Evolutionary conservation across 1,140 invertebrate species (phyloP), one percentile per base, ranked within the genome.

Genomic region (Musca vetustissima): DNA sequence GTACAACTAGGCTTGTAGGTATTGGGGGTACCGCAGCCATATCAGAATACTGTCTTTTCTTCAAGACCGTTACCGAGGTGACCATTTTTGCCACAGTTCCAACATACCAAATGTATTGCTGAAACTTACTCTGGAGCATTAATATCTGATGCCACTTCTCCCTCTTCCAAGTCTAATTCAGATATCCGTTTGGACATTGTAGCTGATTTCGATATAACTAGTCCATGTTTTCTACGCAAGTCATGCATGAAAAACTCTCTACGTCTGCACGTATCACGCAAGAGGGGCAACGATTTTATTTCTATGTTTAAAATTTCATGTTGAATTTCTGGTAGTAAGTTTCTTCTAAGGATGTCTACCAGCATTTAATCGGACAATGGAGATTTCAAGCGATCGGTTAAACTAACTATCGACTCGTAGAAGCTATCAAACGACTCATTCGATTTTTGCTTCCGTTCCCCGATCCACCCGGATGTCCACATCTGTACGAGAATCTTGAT

Each of bases 51-150:
- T 6, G 13, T 47, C 11, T 13, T 32, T 11, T 64, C 59, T 11
- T n/a, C 71, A 72, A 25, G 70, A 28, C 1, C 64, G 59, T 21
- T 70, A 67, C 7, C 65, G 14, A 32, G 15, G 32, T 70, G 69
- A 2, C 69, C 71, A 4, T 55, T 48, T 15, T 72, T 57, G 0
- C 43, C 28, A 47, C 61, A 65, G 36, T 65, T 66, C 64, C 64
- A 66, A 7, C 64, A 66, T 15, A 49, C 14, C 3, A 66, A 8
- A 11, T n/a, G 14, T 1, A 28, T 19, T 7, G 43, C 22, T 24
- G 36, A n/a, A 8, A 66, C 17, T n/a, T 25, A 36, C 9, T 4
- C 21, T 15, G 47, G 6, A 4, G 13, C 21, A 55, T 4, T 28
- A 28, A 24, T 25, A 15, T 6, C 11, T 6, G 21, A 13, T 21